phyloP scores from a whole-genome alignment of 2,113 vertebrate species.

The Megalops atlanticus region DNA sequence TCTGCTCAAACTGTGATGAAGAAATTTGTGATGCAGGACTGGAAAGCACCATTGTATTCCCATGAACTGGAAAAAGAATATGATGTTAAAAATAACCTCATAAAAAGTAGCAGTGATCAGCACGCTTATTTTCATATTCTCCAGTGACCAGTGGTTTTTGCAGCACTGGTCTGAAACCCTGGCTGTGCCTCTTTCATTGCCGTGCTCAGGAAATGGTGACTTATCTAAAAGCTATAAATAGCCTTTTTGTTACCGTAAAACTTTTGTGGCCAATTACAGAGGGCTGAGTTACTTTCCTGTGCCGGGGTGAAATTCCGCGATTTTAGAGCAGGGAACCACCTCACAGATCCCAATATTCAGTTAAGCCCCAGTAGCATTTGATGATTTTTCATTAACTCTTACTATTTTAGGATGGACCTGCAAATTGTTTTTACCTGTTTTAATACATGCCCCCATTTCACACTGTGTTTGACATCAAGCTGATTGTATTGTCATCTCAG shows the following conservation, averaged over 20 bases:
- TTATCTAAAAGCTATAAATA: slow-evolving; percentile 43
- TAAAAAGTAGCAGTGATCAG: slow-evolving; percentile 25
- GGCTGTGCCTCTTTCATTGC: slow-evolving; percentile 28
- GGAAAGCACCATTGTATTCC: slow-evolving; percentile 18
- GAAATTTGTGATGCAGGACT: not conserved
- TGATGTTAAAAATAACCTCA: not conserved
- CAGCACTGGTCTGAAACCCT: slow-evolving; percentile 10
- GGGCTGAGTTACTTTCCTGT: slow-evolving; percentile 28
- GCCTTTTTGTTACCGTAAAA: slow-evolving; percentile 32
- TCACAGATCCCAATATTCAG: slow-evolving; percentile 19
- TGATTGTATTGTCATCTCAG: too few species aligned
- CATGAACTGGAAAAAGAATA: slow-evolving; percentile 25
- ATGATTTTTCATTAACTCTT: too few species aligned
- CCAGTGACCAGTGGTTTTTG: slow-evolving; percentile 32
- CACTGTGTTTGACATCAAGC: too few species aligned
- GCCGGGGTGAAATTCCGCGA: slow-evolving; percentile 24
- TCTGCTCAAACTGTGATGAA: slow-evolving; percentile 23
- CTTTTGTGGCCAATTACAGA: slow-evolving; percentile 41
- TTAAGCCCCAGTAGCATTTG: not conserved
- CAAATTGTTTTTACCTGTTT: slow-evolving; percentile 8
- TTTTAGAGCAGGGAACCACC: slow-evolving; percentile 21
- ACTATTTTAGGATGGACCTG: too few species aligned
- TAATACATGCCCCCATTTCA: too few species aligned
- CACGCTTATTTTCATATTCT: slow-evolving; percentile 35
- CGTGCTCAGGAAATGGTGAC: slow-evolving; percentile 44